These are phyloP conservation scores for Omphaloscelis lunosa DNA, from an alignment of 2,888 invertebrate species.

Conservation along the genomic window DNA sequence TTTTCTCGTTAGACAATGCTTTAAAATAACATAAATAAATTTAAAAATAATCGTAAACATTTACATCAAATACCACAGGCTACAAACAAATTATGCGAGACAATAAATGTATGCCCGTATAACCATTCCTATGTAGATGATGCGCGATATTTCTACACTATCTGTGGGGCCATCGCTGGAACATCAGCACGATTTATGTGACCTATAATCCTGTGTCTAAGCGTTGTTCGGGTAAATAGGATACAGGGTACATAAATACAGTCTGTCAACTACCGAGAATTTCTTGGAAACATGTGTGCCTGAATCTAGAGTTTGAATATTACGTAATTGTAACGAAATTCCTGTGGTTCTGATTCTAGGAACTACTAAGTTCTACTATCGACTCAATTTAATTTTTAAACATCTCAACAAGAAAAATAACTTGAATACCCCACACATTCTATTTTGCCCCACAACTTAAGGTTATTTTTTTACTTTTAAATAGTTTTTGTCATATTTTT, in stretches of 20 bases:
- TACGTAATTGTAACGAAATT: neutral
- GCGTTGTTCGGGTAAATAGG: slow-evolving; percentile 45
- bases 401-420: neutral
- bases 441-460: neutral
- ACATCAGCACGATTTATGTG: slow-evolving; percentile 64
- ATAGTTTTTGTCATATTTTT: neutral
- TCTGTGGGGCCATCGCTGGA: slow-evolving; percentile 55
- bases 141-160: slow-evolving; percentile 58
- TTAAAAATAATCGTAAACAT: neutral
- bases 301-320: neutral
- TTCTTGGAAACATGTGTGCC: slow-evolving; percentile 4
- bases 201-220: slow-evolving; percentile 58
- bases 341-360: neutral
- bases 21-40: neutral
- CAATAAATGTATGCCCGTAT: slow-evolving; percentile 44
- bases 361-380: neutral
- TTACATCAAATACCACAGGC: slow-evolving; percentile 10
- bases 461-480: neutral
- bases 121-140: slow-evolving; percentile 50
- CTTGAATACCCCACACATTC: neutral
- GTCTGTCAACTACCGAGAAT: slow-evolving; percentile 25
- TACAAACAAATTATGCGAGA: slow-evolving; percentile 32
- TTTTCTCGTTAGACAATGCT: neutral
- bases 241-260: slow-evolving; percentile 15
- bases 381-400: neutral